These are phyloP conservation scores for Orientallactaga sibirica DNA, from an alignment of 2,797 vertebrate species.

Conservation along the genomic window DNA sequence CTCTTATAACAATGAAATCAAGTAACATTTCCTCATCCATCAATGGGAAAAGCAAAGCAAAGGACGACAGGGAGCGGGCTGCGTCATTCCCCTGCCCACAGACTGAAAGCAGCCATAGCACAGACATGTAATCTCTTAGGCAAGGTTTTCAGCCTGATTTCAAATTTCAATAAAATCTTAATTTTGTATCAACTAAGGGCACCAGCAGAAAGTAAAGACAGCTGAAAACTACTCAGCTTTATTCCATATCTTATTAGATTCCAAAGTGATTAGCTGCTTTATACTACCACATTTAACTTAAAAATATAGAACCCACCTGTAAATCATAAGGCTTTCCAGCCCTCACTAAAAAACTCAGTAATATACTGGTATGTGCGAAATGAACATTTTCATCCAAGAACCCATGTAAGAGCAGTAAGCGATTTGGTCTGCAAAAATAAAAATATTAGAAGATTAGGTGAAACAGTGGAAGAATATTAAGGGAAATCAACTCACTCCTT, in stretches of 20 bases:
- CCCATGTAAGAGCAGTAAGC: conserved; percentile 91
- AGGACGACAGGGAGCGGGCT: neutral
- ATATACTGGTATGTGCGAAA: conserved; percentile 92
- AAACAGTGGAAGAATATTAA: neutral
- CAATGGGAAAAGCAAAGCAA: conserved; percentile 32
- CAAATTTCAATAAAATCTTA: neutral
- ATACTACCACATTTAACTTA: conserved; percentile 39
- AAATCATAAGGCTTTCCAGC: conserved; percentile 92
- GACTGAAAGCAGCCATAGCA: neutral
- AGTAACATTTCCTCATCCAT: conserved; percentile 10
- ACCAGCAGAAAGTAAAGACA: neutral
- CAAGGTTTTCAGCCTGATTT: neutral
- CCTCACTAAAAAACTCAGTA: conserved; percentile 92
- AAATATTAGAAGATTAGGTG: conserved; percentile 67
- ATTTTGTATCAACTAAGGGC: conserved; percentile 34
- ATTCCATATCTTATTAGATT: conserved; percentile 24
- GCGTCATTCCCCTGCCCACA: neutral
- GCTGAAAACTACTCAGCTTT: neutral
- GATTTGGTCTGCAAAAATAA: conserved; percentile 88
- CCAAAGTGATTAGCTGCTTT: conserved; percentile 53
- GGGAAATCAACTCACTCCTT: conserved; percentile 2
- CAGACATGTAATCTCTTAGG: neutral
- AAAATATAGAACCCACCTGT: conserved; percentile 87
- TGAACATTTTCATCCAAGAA: conserved; percentile 93
- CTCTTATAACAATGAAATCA: conserved; percentile 34